phyloP scores from a whole-genome alignment of 2,888 invertebrate genomes.

The Stramonita haemastoma region DNA sequence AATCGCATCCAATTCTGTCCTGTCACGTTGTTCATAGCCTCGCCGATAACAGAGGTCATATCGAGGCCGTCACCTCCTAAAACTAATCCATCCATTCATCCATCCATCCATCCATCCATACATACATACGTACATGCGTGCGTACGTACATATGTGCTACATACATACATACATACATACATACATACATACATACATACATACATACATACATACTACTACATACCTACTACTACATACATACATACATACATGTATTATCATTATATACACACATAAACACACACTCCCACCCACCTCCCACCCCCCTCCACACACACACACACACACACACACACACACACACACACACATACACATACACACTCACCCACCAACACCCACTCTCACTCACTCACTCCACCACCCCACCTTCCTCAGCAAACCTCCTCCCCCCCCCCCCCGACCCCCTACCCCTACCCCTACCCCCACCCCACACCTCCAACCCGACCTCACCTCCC shows the following conservation, averaged over 20 bases:
- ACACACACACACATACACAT: not conserved
- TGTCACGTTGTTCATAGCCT: too few relatives aligned
- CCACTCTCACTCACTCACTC: too few relatives aligned
- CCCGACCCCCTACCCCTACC: not conserved
- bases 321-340: not conserved
- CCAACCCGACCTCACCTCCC: too few relatives aligned
- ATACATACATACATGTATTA: not conserved
- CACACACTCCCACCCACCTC: not conserved
- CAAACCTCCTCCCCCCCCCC: too few relatives aligned
- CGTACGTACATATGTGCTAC: not conserved
- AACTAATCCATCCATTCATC: too few relatives aligned
- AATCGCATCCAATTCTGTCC: too few relatives aligned
- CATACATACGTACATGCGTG: not conserved
- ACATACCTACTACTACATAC: not conserved
- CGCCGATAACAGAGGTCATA: too few relatives aligned
- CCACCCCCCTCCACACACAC: not conserved
- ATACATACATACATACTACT: conserved; percentile 12
- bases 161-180: not conserved
- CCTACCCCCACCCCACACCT: too few relatives aligned
- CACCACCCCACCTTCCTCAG: too few relatives aligned
- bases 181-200: conserved; percentile 4
- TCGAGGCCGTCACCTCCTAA: too few relatives aligned
- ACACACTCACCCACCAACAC: not conserved
- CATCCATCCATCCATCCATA: not conserved
- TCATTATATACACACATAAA: not conserved